These are phyloP conservation scores for Micromesistius poutassou DNA, from an alignment of 2,797 vertebrate genomes.

Conservation along the genomic window DNA sequence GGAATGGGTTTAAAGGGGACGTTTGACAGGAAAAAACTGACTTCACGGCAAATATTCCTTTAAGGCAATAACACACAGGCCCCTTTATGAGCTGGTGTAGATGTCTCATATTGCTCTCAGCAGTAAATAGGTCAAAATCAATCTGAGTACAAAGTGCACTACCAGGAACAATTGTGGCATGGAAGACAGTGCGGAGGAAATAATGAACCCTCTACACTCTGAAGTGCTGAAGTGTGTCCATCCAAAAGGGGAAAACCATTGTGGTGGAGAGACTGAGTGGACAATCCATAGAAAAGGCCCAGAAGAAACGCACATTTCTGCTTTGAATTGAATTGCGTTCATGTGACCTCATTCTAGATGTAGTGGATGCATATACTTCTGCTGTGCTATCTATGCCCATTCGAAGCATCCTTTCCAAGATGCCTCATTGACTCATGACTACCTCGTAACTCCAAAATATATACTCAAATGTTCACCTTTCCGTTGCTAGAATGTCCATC, in stretches of 20 bases:
- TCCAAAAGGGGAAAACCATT: neutral
- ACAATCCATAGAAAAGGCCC: neutral
- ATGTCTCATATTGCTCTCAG: conserved; percentile 37
- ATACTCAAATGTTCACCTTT: neutral
- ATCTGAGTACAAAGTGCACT: conserved; percentile 39
- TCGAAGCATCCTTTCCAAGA: neutral
- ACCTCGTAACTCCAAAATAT: neutral
- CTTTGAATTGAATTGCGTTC: neutral
- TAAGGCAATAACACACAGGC: conserved; percentile 29
- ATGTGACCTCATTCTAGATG: neutral
- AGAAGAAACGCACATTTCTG: neutral
- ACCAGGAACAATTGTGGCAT: conserved; percentile 22
- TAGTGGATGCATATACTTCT: neutral
- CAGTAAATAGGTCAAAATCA: conserved; percentile 41
- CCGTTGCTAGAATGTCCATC: neutral
- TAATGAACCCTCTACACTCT: neutral
- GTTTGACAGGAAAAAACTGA: conserved; percentile 18
- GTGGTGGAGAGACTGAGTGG: neutral
- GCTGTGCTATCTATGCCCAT: neutral
- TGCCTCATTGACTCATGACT: neutral
- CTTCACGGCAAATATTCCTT: conserved; percentile 33
- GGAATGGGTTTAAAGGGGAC: neutral
- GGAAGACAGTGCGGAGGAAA: conserved; percentile 24
- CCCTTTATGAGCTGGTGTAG: conserved; percentile 35
- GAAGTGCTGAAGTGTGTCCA: neutral